Base-by-base conservation (phyloP, 37 sponge, comb jelly and placozoan species). In the Beroe forskalii region DNA sequence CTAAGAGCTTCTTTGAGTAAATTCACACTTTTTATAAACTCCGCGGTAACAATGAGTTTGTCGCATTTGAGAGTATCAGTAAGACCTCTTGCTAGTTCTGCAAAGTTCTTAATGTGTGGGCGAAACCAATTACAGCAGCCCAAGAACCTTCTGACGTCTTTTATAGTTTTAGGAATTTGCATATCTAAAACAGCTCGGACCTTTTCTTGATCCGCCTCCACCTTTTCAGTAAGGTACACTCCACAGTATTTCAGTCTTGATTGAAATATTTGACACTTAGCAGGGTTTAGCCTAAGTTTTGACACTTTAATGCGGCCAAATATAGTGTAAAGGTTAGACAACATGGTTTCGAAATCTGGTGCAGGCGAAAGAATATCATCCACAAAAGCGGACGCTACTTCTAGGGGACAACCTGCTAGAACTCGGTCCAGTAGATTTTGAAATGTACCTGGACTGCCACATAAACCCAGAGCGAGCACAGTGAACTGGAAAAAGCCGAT, bases 271-370 rank as follows among this genome's bases (percentile, higher is more conserved):
- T 90, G 40, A 60, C 94, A 93, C 67, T 90, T 92, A 23, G 33
- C 62, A 0, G 93, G 94, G 60, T 61, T 62, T 2, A 95, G 69
- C 0, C 93, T 91, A 27, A 93, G 91, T 17, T 92, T 92, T 20
- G 95, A 93, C 14, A 92, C 90, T 38, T 25, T n/a, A 4, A 95
- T 38, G 33, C 93, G 67, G 12, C 91, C 80, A 67, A 95, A 92
- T 0, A 93, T 90, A 33, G 80, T 39, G 67, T 60, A 89, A 17
- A 95, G 72, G 67, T 95, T 93, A 0, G 48, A 14, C 27, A 36
- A 14, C 67, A 92, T 92, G 0, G 35, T 23, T 32, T 91, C 67
- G 24, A 30, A 66, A 67, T 55, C 69, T 2, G 67, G 4, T 17
- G 92, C 91, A 48, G 90, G 89, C 6, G 91, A 62, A 27, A 91